Evolutionary conservation across 2,888 invertebrate species (phyloP).

Genomic region (Cylloceria caligata): DNA sequence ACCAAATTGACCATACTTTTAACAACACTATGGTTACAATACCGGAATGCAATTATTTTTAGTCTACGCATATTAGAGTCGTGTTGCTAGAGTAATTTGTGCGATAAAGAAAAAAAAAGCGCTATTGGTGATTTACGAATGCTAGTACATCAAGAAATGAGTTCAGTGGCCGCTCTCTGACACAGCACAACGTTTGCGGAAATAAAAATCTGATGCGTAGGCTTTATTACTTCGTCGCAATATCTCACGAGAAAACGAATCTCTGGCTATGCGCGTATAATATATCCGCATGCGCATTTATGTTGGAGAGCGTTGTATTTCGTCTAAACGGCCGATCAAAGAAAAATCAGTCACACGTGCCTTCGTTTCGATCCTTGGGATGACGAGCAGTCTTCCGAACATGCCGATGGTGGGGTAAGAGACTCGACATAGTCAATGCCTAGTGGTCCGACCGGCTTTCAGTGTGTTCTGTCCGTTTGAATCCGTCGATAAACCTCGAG

Average conservation of each 20-base stretch:
- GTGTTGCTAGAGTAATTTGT: no score
- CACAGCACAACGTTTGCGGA: conserved; percentile 11
- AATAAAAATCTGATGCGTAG: conserved; percentile 2
- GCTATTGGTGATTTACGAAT: background rate
- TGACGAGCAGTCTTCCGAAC: conserved; percentile 6
- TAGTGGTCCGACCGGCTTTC: conserved; percentile 77
- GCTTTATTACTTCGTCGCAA: background rate
- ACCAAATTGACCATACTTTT: background rate
- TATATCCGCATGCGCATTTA: background rate
- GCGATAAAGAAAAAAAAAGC: background rate
- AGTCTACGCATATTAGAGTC: no score
- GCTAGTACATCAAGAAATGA: background rate
- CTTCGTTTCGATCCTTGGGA: conserved; percentile 29
- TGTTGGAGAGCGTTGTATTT: background rate
- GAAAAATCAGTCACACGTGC: conserved; percentile 49
- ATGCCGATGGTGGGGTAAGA: conserved; percentile 74
- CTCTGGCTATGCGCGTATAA: background rate
- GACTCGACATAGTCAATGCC: conserved; percentile 73
- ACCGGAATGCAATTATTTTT: background rate
- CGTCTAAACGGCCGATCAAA: conserved; percentile 28
- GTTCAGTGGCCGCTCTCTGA: conserved; percentile 24
- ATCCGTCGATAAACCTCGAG: conserved; percentile 61
- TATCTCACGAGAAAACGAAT: background rate
- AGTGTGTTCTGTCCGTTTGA: conserved; percentile 74
- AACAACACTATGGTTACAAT: background rate